phyloP scores from a whole-genome alignment of 2,797 vertebrate species.

The Sciurus vulgaris region DNA sequence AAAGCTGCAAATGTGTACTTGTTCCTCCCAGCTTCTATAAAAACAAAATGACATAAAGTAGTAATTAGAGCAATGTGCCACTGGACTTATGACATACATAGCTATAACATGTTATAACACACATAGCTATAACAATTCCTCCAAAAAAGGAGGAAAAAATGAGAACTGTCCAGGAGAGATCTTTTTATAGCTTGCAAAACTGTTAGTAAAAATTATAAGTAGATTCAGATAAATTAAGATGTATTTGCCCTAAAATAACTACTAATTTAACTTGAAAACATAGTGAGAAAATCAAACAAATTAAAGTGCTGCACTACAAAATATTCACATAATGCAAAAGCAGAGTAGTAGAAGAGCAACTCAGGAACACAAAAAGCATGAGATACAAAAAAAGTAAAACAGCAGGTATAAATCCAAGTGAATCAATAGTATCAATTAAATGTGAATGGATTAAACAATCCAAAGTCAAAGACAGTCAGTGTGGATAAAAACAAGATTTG shows the following conservation, averaged over 20 bases:
- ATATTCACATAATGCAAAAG: background rate
- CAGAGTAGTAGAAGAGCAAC: background rate
- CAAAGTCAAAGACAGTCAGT: background rate
- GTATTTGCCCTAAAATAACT: background rate
- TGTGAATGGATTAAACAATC: background rate
- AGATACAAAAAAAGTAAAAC: background rate
- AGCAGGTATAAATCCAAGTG: background rate
- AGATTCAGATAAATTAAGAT: background rate
- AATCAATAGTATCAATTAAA: background rate
- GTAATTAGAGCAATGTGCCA: background rate
- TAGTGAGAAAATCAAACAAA: background rate
- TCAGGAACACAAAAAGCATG: background rate
- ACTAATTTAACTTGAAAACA: background rate
- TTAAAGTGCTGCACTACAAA: conserved; percentile 41
- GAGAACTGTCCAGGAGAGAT: background rate
- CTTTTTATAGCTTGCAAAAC: background rate
- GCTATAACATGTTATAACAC: background rate
- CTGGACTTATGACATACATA: background rate
- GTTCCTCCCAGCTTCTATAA: background rate
- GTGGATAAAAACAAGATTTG: background rate
- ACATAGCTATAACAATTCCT: too few relatives aligned
- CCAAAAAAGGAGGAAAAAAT: background rate
- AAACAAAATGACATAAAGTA: background rate
- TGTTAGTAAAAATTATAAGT: background rate
- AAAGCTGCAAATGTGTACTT: background rate